A percentile compares a stretch with the other conserved stretches of the same genome.
Conservation (phyloP, 92 coral and sea anemone species). For the Paragorgia papillata region DNA sequence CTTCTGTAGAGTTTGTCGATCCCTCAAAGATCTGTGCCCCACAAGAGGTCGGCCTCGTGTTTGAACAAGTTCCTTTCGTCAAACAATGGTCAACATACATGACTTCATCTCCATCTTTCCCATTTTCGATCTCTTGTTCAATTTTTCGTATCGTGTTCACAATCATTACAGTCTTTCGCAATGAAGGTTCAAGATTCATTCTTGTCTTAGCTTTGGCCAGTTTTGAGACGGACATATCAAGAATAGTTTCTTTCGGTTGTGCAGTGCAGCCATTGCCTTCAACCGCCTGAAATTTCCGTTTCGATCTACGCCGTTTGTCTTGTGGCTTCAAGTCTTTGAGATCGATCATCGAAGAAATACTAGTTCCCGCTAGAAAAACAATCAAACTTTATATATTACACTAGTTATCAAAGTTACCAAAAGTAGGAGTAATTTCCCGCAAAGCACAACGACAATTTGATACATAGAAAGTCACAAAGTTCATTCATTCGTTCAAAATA, state of each 20-base stretch:
- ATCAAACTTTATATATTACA: neutral
- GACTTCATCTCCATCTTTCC: slow-evolving; percentile 15
- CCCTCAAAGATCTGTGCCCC: neutral
- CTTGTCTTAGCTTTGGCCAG: slow-evolving; percentile 75
- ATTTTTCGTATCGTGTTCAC: slow-evolving; percentile 88
- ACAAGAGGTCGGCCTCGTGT: neutral
- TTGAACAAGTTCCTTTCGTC: neutral
- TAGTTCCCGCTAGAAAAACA: neutral
- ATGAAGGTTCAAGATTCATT: slow-evolving; percentile 73
- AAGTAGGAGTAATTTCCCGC: neutral
- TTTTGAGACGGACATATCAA: slow-evolving; percentile 94
- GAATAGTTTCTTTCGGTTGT: slow-evolving; percentile 93
- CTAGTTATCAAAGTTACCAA: neutral
- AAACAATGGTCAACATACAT: slow-evolving; percentile 13
- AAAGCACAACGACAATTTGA: slow-evolving; percentile 4
- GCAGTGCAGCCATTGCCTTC: slow-evolving; percentile 31
- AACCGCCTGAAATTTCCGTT: slow-evolving; percentile 34
- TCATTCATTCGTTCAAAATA: slow-evolving; percentile 42
- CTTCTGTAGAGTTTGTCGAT: slow-evolving; percentile 1
- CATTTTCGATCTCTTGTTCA: slow-evolving; percentile 88
- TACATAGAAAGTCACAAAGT: slow-evolving; percentile 18
- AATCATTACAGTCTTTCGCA: slow-evolving; percentile 92
- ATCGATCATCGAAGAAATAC: slow-evolving; percentile 29
- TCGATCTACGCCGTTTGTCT: slow-evolving; percentile 17
- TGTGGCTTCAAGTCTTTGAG: too few relatives aligned